Percentiles rank a stretch among this genome's conserved stretches.
phyloP scores from a whole-genome alignment of 2,797 vertebrate genomes.

The Mionectes olivaceus region DNA sequence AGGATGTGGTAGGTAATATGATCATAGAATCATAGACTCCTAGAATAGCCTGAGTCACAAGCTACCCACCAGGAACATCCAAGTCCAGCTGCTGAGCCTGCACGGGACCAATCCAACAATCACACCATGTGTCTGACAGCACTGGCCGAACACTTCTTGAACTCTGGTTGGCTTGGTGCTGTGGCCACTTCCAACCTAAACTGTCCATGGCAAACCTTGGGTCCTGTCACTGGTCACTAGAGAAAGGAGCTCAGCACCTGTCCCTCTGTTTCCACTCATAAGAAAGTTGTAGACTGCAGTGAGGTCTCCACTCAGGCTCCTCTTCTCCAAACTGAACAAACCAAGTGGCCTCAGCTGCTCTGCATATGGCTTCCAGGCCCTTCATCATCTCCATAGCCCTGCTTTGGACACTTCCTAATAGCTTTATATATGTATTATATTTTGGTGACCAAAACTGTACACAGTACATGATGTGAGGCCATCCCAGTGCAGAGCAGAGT shows the following conservation, averaged over 20 bases:
- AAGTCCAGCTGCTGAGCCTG: background rate
- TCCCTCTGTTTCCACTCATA: background rate
- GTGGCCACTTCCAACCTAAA: background rate
- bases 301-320: background rate
- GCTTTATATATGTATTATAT: background rate
- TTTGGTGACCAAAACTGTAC: background rate
- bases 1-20: background rate
- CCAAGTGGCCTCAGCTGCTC: background rate
- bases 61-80: accelerated
- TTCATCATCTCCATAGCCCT: background rate
- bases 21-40: background rate
- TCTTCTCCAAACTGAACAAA: background rate
- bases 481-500: accelerated
- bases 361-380: background rate
- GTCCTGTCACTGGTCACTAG: background rate
- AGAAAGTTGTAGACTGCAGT: background rate
- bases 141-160: background rate
- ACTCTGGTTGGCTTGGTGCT: background rate
- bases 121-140: accelerated
- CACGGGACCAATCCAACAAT: background rate
- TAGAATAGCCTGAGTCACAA: background rate
- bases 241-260: background rate
- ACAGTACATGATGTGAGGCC: background rate
- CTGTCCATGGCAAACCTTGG: background rate
- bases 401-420: background rate